These are phyloP conservation scores for Phyllotreta striolata DNA, from an alignment of 2,888 invertebrate genomes.

Conservation along the genomic window DNA sequence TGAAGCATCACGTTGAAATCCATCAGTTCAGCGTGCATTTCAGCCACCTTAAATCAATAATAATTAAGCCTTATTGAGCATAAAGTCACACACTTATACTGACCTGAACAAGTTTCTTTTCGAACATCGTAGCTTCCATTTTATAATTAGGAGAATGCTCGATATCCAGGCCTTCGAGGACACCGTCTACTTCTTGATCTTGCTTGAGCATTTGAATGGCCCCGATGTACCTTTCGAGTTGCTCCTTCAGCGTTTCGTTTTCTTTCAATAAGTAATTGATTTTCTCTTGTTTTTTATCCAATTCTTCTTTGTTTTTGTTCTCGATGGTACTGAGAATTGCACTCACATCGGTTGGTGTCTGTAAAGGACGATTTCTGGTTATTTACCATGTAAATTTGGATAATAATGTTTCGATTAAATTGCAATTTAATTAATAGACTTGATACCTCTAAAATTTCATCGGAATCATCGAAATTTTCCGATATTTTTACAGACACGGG, in stretches of 20 bases:
- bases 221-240: conserved; percentile 84
- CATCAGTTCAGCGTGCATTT: conserved; percentile 95
- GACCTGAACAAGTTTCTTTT: conserved; percentile 87
- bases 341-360: conserved; percentile 55
- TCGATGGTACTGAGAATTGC: conserved; percentile 58
- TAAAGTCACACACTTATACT: conserved; percentile 22
- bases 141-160: conserved; percentile 63
- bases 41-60: conserved; percentile 73
- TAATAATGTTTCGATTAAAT: too few species aligned
- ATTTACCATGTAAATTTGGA: too few species aligned
- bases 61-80: neutral
- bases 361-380: neutral
- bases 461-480: conserved; percentile 53
- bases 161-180: conserved; percentile 54
- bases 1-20: conserved; percentile 89
- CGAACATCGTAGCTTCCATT: conserved; percentile 81
- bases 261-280: conserved; percentile 67
- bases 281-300: conserved; percentile 52
- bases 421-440: too few species aligned
- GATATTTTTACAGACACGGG: conserved; percentile 59
- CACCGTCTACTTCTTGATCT: conserved; percentile 56
- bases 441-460: conserved; percentile 55
- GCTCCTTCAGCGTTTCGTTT: conserved; percentile 84
- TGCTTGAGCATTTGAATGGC: conserved; percentile 85
- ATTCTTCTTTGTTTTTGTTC: conserved; percentile 56